Conservation (phyloP, 2,797 vertebrate species). For the Pangasius larnaudii region DNA sequence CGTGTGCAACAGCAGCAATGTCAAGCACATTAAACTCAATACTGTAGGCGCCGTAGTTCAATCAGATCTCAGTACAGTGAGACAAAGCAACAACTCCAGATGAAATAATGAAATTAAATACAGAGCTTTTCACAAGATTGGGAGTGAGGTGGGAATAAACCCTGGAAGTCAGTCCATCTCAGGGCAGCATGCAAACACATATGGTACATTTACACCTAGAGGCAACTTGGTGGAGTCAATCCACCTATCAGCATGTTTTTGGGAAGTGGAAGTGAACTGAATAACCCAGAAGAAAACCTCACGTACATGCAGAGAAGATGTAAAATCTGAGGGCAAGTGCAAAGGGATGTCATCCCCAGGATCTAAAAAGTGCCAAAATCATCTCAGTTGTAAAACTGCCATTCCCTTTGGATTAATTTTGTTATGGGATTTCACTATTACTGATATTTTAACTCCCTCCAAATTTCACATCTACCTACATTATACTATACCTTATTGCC, state of each 20-base stretch:
- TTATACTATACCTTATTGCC: neutral
- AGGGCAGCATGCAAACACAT: neutral
- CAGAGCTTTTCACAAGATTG: neutral
- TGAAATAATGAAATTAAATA: neutral
- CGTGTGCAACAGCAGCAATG: neutral
- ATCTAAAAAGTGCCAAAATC: neutral
- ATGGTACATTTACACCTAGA: neutral
- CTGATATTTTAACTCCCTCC: neutral
- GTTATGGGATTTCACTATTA: neutral
- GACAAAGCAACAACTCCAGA: neutral
- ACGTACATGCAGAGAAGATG: neutral
- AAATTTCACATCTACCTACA: neutral
- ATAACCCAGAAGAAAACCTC: neutral
- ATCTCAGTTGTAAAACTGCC: neutral
- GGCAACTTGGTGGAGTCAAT: neutral
- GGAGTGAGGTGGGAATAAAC: neutral
- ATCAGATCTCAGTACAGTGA: neutral
- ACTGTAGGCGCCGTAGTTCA: neutral
- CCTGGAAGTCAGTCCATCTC: neutral
- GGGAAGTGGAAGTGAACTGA: neutral
- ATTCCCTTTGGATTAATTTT: neutral
- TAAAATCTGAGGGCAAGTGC: neutral
- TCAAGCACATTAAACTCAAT: neutral
- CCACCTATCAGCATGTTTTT: neutral
- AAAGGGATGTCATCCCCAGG: neutral